Percentiles rank a stretch among this genome's conserved stretches.
Evolutionary conservation across 2,888 invertebrate species (phyloP).

Genomic region (Fabriciana adippe): DNA sequence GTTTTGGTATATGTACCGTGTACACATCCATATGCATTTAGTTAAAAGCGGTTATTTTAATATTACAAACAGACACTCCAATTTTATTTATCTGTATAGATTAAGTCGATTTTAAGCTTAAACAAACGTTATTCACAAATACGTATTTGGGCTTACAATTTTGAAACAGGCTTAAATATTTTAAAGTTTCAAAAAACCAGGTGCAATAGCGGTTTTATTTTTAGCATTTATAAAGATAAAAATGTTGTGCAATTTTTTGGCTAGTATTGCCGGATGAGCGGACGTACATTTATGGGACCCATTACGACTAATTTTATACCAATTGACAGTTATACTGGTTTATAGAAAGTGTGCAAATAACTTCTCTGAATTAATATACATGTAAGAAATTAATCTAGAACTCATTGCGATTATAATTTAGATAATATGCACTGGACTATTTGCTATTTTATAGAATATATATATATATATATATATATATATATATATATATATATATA

Average conservation of each 20-base stretch:
- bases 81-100: too few species aligned
- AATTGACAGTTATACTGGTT: constrained; percentile 18
- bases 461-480: too few species aligned
- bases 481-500: too few species aligned
- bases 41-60: too few species aligned
- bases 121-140: too few species aligned
- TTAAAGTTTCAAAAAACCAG: constrained; percentile 1
- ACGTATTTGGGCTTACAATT: not conserved
- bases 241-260: constrained; percentile 14
- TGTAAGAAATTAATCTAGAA: too few species aligned
- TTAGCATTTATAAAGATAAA: not conserved
- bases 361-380: constrained; percentile 7
- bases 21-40: too few species aligned
- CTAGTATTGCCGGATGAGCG: constrained; percentile 13
- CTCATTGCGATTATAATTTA: too few species aligned
- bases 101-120: too few species aligned
- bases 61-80: too few species aligned
- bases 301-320: constrained; percentile 6
- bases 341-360: constrained; percentile 15
- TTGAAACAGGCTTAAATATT: not conserved
- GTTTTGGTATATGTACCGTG: too few species aligned
- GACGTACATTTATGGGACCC: constrained; percentile 14
- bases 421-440: not conserved
- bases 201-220: not conserved
- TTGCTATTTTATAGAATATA: too few species aligned